Evolutionary conservation across 2,797 vertebrate genomes (phyloP), one percentile per base, ranked within the genome.

Genomic region (Adelosebastes latens): DNA sequence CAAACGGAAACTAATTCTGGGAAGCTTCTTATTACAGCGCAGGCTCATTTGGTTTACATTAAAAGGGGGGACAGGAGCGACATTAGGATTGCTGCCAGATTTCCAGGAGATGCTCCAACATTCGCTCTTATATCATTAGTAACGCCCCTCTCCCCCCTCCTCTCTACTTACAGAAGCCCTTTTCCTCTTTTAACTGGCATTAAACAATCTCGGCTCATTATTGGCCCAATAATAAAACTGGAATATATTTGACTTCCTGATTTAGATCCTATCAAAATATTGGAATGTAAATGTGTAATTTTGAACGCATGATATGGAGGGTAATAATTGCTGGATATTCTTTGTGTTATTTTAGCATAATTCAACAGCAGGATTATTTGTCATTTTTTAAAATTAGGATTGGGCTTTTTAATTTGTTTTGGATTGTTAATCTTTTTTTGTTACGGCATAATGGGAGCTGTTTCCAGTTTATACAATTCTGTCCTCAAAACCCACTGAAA

Each of bases 1-100:
- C 97, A 96, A 98, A 97, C 96, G 97, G 97, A 98, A 99, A 98
- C 97, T 99, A 99, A 99, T 99, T 99, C 97, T 96, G 97, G 80
- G 97, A 98, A 98, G 97, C 97, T 98, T 97, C 98, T 99, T 99
- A 98, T 99, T 98, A 98, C 96, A 95, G 95, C 94, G 93, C 96
- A 95, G 96, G 93, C 97, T 98, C 97, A 98, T 99, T 99, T 98
- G 97, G 97, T 96, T 98, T 97, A 97, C 97, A 98, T 99, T 99
- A 94, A 97, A 97, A 97, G 96, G 96, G 42, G 96, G 96, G 97
- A 97, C 97, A 97, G 98, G 97, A 97, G 96, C 96, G 97, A 98
- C 97, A 97, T 98, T 97, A 97, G 97, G 97, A 98, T 98, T 98
- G 98, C 97, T 97, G 96, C 96, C 96, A 97, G 97, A 99, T 99